Percentiles rank a stretch among this genome's conserved stretches.
Evolutionary conservation across 2,113 vertebrate genomes (phyloP).

Genomic region (Mus musculus): DNA sequence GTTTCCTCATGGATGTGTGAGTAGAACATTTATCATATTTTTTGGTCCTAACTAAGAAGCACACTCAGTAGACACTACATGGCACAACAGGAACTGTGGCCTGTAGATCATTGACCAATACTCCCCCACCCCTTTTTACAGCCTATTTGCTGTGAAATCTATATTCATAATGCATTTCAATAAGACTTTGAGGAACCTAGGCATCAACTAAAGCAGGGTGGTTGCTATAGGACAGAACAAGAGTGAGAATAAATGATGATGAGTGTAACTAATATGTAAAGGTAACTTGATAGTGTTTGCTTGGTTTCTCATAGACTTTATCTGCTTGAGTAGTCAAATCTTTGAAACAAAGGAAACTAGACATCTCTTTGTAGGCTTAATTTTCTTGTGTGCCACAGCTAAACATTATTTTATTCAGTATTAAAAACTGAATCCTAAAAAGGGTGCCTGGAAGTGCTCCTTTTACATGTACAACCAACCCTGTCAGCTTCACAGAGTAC

Average conservation of each 20-base stretch:
- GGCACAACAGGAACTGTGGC: neutral
- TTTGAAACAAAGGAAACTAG: neutral
- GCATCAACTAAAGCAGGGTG: neutral
- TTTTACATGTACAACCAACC: neutral
- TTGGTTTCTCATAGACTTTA: neutral
- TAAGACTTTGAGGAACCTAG: neutral
- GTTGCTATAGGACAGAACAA: neutral
- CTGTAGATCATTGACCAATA: neutral
- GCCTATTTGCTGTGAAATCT: neutral
- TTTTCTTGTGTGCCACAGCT: neutral
- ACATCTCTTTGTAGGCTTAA: neutral
- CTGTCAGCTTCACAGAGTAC: neutral
- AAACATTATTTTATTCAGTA: neutral
- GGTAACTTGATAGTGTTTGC: neutral
- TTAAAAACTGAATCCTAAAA: neutral
- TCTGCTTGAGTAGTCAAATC: neutral
- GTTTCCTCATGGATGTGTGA: neutral
- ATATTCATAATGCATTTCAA: neutral
- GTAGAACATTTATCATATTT: neutral
- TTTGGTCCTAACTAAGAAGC: neutral
- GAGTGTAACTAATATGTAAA: neutral
- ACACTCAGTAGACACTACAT: neutral
- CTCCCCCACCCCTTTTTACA: neutral
- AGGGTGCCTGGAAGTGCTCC: neutral
- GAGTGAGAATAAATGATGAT: neutral